A percentile compares a stretch with the other conserved stretches of the same genome.
Conservation (phyloP, 2,888 invertebrate species). For the Tenthredo scrophulariae region DNA sequence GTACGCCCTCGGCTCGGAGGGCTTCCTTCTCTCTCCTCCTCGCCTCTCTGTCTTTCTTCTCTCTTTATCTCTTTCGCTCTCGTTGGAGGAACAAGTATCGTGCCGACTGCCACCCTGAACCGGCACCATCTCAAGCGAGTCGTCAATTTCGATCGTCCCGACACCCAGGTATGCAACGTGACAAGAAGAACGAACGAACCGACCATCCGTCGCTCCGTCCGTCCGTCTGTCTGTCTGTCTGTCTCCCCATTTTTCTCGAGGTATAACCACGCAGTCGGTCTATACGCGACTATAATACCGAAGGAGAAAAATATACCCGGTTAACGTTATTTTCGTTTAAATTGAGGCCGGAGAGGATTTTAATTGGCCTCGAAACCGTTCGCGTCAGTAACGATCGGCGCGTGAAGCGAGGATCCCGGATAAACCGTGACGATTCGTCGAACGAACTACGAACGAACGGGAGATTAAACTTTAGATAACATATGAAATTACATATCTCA, state of each 20-base stretch:
- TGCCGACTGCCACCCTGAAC: slow-evolving; percentile 15
- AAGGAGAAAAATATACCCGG: slow-evolving; percentile 22
- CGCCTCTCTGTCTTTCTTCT: slow-evolving; percentile 73
- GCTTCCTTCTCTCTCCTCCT: slow-evolving; percentile 56
- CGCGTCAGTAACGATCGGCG: slow-evolving; percentile 16
- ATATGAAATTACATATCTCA: neutral
- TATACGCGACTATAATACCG: neutral
- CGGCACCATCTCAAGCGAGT: slow-evolving; percentile 67
- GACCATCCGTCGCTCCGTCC: no score
- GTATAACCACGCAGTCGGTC: neutral
- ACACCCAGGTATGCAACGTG: slow-evolving; percentile 43
- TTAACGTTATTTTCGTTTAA: slow-evolving; percentile 36
- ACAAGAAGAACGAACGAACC: slow-evolving; percentile 6
- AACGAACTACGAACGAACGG: neutral
- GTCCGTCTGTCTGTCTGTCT: neutral
- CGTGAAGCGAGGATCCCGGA: slow-evolving; percentile 14
- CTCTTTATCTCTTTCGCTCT: slow-evolving; percentile 58
- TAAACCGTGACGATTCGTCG: slow-evolving; percentile 20
- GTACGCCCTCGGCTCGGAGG: slow-evolving; percentile 21
- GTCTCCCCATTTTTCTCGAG: neutral
- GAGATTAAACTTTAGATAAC: slow-evolving; percentile 6
- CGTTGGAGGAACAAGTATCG: slow-evolving; percentile 8
- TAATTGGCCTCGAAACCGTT: slow-evolving; percentile 1
- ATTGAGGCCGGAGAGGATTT: slow-evolving; percentile 10
- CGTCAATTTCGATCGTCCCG: slow-evolving; percentile 29